phyloP scores from a whole-genome alignment of 2,797 vertebrate species.

The Galaxias olidus region DNA sequence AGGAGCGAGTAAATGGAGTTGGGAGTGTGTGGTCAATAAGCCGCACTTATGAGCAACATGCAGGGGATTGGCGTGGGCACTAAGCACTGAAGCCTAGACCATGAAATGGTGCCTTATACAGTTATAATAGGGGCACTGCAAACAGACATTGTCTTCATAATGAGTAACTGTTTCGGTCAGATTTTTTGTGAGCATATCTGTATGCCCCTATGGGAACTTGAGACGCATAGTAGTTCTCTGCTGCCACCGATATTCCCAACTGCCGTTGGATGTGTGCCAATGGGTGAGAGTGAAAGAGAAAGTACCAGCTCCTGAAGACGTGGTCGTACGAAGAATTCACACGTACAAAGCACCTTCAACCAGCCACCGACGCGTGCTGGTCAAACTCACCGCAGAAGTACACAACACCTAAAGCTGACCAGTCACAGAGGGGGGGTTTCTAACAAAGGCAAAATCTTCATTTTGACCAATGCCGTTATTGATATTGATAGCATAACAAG shows the following conservation, averaged over 20 bases:
- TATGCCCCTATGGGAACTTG: too few species aligned
- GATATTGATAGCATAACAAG: slow-evolving; percentile 16
- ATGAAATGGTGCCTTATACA: too few species aligned
- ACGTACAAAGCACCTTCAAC: slow-evolving; percentile 75
- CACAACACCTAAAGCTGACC: slow-evolving; percentile 83
- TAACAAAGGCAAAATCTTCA: slow-evolving; percentile 80
- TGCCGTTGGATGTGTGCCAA: slow-evolving; percentile 21
- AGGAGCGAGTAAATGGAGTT: slow-evolving; percentile 39
- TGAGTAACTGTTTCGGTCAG: too few species aligned
- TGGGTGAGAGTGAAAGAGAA: slow-evolving; percentile 42
- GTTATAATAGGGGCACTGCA: too few species aligned
- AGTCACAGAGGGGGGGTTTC: slow-evolving; percentile 74
- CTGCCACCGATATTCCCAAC: neutral
- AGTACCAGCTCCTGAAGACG: slow-evolving; percentile 71
- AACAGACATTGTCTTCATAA: too few species aligned
- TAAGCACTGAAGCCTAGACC: slow-evolving; percentile 14
- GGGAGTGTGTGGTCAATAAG: slow-evolving; percentile 40
- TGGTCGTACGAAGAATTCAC: slow-evolving; percentile 72
- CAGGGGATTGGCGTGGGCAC: slow-evolving; percentile 11
- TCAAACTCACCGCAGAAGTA: slow-evolving; percentile 78
- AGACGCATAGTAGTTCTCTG: too few species aligned
- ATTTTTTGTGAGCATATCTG: too few species aligned
- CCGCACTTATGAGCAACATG: slow-evolving; percentile 43
- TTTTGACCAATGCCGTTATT: slow-evolving; percentile 56
- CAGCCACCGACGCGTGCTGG: slow-evolving; percentile 76